A percentile compares a stretch with the other conserved stretches of the same genome.
phyloP scores from a whole-genome alignment of 2,888 invertebrate genomes.

The Kuschelorhynchus macadamiae region DNA sequence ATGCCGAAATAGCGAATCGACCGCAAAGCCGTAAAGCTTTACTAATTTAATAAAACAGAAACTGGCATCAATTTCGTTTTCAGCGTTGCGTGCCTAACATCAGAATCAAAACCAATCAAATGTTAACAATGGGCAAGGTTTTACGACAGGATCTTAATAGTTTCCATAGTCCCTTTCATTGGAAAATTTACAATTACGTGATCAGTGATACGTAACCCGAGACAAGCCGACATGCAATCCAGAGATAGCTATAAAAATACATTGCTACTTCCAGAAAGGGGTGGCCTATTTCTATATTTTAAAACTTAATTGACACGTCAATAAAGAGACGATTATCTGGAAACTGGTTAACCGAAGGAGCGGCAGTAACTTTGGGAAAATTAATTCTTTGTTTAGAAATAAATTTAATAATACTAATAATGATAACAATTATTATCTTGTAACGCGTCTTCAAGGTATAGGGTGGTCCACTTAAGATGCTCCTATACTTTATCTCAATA shows the following conservation, averaged over 20 bases:
- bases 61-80: constrained; percentile 52
- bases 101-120: constrained; percentile 58
- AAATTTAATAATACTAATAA: background rate
- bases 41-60: constrained; percentile 52
- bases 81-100: constrained; percentile 56
- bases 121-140: constrained; percentile 55
- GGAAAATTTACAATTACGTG: constrained; percentile 40
- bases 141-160: constrained; percentile 55
- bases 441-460: background rate
- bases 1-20: constrained; percentile 40
- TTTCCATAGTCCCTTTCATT: constrained; percentile 49
- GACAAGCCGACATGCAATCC: constrained; percentile 33
- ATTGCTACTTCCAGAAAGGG: constrained; percentile 14
- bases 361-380: too few relatives aligned
- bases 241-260: constrained; percentile 25
- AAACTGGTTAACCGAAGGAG: too few relatives aligned
- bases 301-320: constrained; percentile 20
- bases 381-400: too few relatives aligned
- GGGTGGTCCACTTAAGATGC: too few relatives aligned
- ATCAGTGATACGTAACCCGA: constrained; percentile 24
- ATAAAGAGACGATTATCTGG: too few relatives aligned
- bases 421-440: background rate
- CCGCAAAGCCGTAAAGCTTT: constrained; percentile 38
- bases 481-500: too few relatives aligned
- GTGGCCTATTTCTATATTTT: constrained; percentile 31